Base-by-base conservation (phyloP, 2,113 vertebrate species). In the Atractosteus spatula region DNA sequence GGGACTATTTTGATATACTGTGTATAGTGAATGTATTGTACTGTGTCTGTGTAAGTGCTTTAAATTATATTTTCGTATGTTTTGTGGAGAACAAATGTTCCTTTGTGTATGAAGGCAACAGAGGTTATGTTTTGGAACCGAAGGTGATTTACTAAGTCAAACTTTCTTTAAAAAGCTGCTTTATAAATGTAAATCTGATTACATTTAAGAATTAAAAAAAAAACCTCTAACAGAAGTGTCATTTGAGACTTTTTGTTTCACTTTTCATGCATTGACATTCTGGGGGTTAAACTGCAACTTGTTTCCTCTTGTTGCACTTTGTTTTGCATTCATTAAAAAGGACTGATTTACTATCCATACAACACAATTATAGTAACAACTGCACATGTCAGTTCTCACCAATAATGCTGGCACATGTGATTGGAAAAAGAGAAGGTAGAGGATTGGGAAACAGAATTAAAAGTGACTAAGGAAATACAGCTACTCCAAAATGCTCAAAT, bases 1-100 rank as follows among this genome's bases (percentile, higher is more conserved):
- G 93, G 91, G 94, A 90, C 85, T 93, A 92, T 94, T 94, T 96
- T 95, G 93, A 94, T 94, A 95, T 94, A 94, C 94, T 86, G 91
- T 95, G 93, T 95, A 94, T 94, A 95, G 94, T 96, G 94, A 97
- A 94, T 97, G 95, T 98, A 96, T 93, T 87, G 95, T 97, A 94
- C 87, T 76, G 93, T 95, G 91, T 96, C 90, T 94, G 91, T 95
- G 95, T 92, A 94, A 97, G 94, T 96, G 94, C 95, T 95, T 96
- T 96, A 98, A 96, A 98, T 95, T 97, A 96, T 97, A 97, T 97
- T 98, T 97, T 97, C 94, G 80, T 97, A 97, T 95, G 90, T 96
- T 94, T 91, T 93, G 90, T 93, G 91, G 87, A 89, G 85, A 85
- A 89, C 81, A 89, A 29, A 89, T 88, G 86, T 93, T 94, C 92